A percentile compares a stretch with the other conserved stretches of the same genome.
These are phyloP conservation scores for Luperina testacea DNA, from an alignment of 2,888 invertebrate species.

Conservation along the genomic window DNA sequence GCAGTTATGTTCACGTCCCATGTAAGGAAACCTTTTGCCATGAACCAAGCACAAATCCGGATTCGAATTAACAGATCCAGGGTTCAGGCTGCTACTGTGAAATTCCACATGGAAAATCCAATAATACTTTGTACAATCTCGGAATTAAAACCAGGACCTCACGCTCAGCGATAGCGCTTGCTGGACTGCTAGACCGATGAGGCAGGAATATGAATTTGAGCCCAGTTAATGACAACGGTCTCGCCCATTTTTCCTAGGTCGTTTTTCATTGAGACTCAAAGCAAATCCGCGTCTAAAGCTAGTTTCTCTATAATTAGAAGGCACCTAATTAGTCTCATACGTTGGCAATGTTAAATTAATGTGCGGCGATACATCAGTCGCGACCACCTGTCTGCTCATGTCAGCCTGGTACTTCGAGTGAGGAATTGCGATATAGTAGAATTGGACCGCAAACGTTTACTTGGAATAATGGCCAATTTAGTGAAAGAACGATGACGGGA, in stretches of 20 bases:
- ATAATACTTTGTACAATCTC: neutral
- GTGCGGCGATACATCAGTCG: conserved; percentile 33
- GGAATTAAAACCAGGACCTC: neutral
- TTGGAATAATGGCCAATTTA: neutral
- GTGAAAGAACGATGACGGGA: neutral
- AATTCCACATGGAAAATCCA: neutral
- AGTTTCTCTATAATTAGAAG: conserved; percentile 33
- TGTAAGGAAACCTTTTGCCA: neutral
- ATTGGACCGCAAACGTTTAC: neutral
- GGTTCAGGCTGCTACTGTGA: neutral
- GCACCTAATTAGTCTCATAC: conserved; percentile 34
- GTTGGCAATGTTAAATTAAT: conserved; percentile 29
- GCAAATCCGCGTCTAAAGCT: neutral
- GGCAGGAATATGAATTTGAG: neutral
- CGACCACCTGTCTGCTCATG: conserved; percentile 37
- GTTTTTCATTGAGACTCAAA: neutral
- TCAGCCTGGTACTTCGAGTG: conserved; percentile 37
- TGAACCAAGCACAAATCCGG: neutral
- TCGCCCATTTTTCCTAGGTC: neutral
- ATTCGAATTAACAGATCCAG: neutral
- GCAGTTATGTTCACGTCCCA: neutral
- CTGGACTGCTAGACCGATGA: neutral
- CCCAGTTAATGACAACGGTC: neutral
- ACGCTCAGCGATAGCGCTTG: neutral
- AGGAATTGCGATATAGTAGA: neutral